These are phyloP conservation scores for Coendou prehensilis DNA, from an alignment of 2,797 vertebrate genomes.

Conservation along the genomic window DNA sequence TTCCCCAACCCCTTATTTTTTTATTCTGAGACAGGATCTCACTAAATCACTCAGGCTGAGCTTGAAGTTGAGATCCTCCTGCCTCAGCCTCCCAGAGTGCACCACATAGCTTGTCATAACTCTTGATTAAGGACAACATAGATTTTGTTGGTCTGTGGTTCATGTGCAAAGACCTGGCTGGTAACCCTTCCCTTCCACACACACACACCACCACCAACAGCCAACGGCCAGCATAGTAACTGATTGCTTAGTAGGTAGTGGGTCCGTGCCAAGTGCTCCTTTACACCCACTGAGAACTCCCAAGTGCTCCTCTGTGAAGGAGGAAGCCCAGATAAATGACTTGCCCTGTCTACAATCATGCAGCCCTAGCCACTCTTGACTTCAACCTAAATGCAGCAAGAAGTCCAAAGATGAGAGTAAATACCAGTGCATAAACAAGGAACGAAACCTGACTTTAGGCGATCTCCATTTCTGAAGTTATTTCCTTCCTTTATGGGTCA, in stretches of 20 bases:
- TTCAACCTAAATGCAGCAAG: not conserved
- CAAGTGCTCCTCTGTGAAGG: not conserved
- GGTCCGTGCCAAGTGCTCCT: too few relatives aligned
- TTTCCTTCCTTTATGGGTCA: not conserved
- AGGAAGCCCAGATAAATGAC: not conserved
- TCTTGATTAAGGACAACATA: not conserved
- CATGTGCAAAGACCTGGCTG: not conserved
- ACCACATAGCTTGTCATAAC: not conserved
- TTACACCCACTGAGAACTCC: not conserved
- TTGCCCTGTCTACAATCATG: not conserved
- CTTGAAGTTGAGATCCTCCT: not conserved
- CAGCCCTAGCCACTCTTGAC: not conserved
- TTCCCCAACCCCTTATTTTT: not conserved
- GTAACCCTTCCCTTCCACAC: not conserved
- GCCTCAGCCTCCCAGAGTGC: not conserved
- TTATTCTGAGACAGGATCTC: not conserved
- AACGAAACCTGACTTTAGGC: not conserved
- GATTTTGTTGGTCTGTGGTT: not conserved
- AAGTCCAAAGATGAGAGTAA: not conserved
- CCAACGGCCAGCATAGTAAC: not conserved
- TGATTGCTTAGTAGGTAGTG: too few relatives aligned
- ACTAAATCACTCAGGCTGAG: not conserved
- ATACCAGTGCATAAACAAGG: not conserved
- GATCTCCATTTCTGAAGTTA: not conserved
- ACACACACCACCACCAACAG: not conserved